Evolutionary conservation across 2,797 vertebrate species (phyloP).

Genomic region (Antennarius maculatus): DNA sequence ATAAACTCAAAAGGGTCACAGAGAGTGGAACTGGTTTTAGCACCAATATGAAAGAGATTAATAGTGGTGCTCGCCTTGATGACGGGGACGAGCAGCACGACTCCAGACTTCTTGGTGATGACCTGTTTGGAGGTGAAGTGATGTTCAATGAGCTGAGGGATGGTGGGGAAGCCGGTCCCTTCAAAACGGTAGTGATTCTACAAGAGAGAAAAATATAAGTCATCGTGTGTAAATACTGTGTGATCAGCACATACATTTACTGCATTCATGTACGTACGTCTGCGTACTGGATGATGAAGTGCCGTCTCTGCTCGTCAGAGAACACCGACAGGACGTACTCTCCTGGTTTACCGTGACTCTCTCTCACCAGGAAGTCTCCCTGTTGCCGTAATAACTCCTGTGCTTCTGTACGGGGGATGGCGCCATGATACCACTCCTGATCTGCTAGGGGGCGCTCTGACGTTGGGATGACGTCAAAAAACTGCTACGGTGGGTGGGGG

Average conservation of each 20-base stretch:
- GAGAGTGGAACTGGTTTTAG: too few relatives aligned
- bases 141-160: slow-evolving; percentile 96
- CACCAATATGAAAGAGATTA: not conserved
- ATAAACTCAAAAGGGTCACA: too few relatives aligned
- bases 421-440: slow-evolving; percentile 97
- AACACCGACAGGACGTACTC: slow-evolving; percentile 98
- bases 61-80: slow-evolving; percentile 83
- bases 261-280: slow-evolving; percentile 85
- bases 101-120: slow-evolving; percentile 98
- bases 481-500: slow-evolving; percentile 70
- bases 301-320: slow-evolving; percentile 92
- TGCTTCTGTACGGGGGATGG: slow-evolving; percentile 94
- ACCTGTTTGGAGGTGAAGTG: slow-evolving; percentile 95
- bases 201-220: slow-evolving; percentile 23
- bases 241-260: not conserved
- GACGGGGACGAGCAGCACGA: slow-evolving; percentile 91
- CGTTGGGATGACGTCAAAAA: slow-evolving; percentile 89
- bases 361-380: slow-evolving; percentile 96
- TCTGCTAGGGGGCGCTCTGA: slow-evolving; percentile 91
- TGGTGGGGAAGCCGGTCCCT: slow-evolving; percentile 93
- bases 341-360: slow-evolving; percentile 97
- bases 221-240: too few relatives aligned
- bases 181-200: slow-evolving; percentile 96
- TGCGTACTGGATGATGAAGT: slow-evolving; percentile 98
- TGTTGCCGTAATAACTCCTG: slow-evolving; percentile 94